phyloP scores from a whole-genome alignment of 2,113 vertebrate species.

The Callionymus lyra region DNA sequence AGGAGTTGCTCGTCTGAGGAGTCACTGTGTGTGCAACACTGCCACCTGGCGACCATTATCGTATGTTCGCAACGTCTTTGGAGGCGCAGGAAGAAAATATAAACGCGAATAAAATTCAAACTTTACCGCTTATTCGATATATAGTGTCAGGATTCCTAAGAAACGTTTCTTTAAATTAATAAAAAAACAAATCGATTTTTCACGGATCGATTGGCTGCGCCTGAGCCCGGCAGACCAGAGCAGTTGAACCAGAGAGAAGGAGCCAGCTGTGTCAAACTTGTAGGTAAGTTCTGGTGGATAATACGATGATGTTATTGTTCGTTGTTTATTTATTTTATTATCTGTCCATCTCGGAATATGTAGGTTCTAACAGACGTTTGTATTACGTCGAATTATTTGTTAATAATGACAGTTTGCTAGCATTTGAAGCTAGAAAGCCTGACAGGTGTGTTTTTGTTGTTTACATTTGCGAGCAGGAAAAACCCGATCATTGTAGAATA shows the following conservation, averaged over 20 bases:
- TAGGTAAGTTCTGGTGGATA: slow-evolving; percentile 27
- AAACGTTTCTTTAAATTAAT: not conserved
- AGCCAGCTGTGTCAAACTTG: slow-evolving; percentile 15
- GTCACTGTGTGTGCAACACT: slow-evolving; percentile 10
- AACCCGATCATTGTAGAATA: too few species aligned
- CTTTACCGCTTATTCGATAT: not conserved
- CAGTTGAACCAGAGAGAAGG: slow-evolving; percentile 20
- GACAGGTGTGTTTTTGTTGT: slow-evolving; percentile 6
- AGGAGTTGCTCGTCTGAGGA: too few species aligned
- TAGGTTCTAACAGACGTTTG: too few species aligned
- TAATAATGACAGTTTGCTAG: slow-evolving; percentile 13
- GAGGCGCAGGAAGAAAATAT: not conserved
- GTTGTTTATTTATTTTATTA: too few species aligned
- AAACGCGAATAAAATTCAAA: not conserved
- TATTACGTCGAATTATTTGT: too few species aligned
- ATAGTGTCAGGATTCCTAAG: too few species aligned
- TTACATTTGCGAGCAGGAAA: not conserved
- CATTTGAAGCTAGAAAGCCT: slow-evolving; percentile 23
- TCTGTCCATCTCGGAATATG: too few species aligned
- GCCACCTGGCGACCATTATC: slow-evolving; percentile 33
- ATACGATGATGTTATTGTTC: too few species aligned
- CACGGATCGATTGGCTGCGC: slow-evolving; percentile 14
- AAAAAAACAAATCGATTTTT: too few species aligned
- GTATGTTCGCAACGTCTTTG: not conserved
- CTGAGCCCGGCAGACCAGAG: slow-evolving; percentile 19